These are phyloP conservation scores for Perca schrenkii DNA, from an alignment of 2,113 vertebrate genomes.

Conservation along the genomic window DNA sequence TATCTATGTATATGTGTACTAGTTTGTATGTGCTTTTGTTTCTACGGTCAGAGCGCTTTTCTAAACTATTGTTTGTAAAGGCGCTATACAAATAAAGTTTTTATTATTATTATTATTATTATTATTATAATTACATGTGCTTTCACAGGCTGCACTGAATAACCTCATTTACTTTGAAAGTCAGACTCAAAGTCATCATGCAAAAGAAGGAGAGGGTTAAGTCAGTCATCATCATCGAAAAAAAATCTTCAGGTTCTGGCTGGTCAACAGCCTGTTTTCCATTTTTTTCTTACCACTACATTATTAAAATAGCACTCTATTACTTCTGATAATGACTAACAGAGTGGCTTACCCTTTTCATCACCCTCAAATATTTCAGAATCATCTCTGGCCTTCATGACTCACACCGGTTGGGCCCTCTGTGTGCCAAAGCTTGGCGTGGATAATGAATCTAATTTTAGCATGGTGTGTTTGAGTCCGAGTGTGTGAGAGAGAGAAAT, in stretches of 20 bases:
- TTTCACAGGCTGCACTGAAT: neutral
- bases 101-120: too few relatives aligned
- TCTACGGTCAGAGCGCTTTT: too few relatives aligned
- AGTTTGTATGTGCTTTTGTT: too few relatives aligned
- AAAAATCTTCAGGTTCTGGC: neutral
- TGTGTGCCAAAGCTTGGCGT: constrained; percentile 56
- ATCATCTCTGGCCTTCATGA: constrained; percentile 45
- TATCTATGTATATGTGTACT: too few relatives aligned
- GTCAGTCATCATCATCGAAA: neutral
- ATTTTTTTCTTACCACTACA: neutral
- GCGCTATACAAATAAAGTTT: too few relatives aligned
- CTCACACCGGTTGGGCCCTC: constrained; percentile 45
- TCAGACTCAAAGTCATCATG: neutral
- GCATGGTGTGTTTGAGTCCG: constrained; percentile 42
- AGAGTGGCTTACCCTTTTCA: neutral
- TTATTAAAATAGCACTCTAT: neutral
- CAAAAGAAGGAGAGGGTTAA: neutral
- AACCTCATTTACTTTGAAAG: neutral
- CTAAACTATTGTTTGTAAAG: too few relatives aligned
- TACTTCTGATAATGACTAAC: constrained; percentile 12
- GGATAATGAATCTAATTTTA: constrained; percentile 80
- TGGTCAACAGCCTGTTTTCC: neutral
- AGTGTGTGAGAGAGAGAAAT: constrained; percentile 51
- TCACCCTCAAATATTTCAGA: constrained; percentile 33
- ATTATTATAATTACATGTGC: too few relatives aligned